phyloP scores from a whole-genome alignment of 37 sponge, comb jelly and placozoan species.

The Hexactinellida sp. region DNA sequence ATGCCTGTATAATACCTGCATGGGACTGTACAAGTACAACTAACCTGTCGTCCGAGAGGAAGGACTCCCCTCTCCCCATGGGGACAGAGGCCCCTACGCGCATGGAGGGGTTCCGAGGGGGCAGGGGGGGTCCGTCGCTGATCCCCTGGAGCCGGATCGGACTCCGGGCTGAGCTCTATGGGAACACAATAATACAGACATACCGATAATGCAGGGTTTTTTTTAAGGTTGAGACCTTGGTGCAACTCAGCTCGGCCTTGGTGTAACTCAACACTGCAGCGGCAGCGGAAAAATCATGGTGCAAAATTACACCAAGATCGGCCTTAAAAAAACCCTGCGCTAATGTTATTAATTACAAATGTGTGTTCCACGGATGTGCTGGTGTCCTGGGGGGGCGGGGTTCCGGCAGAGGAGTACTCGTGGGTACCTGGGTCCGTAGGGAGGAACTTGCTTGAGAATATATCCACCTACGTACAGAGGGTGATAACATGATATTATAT shows the following conservation, averaged over 20 bases:
- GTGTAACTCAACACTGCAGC: no score
- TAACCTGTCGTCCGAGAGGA: conserved; percentile 2
- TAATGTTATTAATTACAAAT: background rate
- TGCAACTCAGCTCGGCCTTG: no score
- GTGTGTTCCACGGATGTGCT: background rate
- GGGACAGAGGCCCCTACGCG: background rate
- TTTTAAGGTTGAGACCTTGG: no score
- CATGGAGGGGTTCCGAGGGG: background rate
- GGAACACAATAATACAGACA: no score
- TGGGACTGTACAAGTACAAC: no score
- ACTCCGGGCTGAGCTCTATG: no score
- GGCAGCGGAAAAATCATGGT: background rate
- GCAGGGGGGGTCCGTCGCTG: background rate
- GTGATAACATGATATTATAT: background rate
- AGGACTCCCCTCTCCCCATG: background rate
- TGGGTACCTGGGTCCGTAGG: background rate
- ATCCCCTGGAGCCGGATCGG: no score
- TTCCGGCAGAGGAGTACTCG: background rate
- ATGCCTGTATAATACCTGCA: no score
- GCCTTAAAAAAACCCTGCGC: background rate
- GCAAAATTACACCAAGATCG: background rate
- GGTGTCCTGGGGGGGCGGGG: background rate
- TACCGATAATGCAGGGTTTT: no score
- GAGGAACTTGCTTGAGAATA: background rate
- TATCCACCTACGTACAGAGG: background rate